phyloP scores from a whole-genome alignment of 2,888 invertebrate species.

The Acanthococcus lagerstroemiae region DNA sequence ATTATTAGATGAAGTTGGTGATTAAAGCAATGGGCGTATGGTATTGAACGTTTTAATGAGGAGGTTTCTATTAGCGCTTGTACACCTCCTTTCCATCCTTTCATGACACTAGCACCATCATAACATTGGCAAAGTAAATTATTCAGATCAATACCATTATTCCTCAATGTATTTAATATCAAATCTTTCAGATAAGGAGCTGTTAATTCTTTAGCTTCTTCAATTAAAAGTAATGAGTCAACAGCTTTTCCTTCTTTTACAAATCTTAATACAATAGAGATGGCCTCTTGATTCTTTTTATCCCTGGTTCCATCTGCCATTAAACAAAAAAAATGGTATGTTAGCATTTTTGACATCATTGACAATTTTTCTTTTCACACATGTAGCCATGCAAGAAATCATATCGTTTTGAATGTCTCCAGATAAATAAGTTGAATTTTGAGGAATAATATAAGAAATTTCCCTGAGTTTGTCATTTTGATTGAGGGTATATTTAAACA shows the following conservation, averaged over 20 bases:
- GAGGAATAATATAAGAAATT: neutral
- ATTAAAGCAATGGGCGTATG: conserved; percentile 9
- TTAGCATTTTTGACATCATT: neutral
- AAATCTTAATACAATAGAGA: neutral
- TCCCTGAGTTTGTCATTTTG: neutral
- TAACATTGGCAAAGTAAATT: conserved; percentile 1
- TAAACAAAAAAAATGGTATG: neutral
- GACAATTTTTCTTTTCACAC: neutral
- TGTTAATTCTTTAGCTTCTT: neutral
- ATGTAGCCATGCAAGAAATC: neutral
- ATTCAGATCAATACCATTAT: neutral
- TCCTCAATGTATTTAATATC: neutral
- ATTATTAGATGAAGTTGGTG: neutral
- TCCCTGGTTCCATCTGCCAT: neutral
- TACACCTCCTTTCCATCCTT: neutral
- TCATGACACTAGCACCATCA: neutral
- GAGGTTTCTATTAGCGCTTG: neutral
- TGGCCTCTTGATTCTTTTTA: neutral
- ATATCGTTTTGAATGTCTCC: conserved; percentile 3
- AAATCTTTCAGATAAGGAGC: neutral
- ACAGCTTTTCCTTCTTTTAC: neutral
- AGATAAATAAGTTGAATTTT: neutral
- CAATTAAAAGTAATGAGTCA: neutral
- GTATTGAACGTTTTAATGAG: neutral
- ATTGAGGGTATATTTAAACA: conserved; percentile 8